Percentiles rank a stretch among this genome's conserved stretches.
Conservation (phyloP, 2,888 invertebrate genomes). For the Hemaris fuciformis region DNA sequence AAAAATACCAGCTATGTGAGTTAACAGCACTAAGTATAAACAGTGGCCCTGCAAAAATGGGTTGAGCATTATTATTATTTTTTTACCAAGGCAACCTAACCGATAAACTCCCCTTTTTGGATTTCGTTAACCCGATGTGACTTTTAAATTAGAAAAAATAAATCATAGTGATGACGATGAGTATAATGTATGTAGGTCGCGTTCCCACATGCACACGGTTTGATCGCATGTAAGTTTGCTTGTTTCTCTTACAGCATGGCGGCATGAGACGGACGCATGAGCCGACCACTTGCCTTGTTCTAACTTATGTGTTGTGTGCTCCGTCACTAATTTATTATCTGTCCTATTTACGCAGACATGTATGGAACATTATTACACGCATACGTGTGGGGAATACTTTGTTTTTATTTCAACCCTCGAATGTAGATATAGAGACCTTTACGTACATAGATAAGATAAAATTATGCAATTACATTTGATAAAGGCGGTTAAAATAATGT, state of each 20-base stretch:
- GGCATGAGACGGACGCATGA: slow-evolving; percentile 68
- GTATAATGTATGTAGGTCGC: neutral
- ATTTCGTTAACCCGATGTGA: too few species aligned
- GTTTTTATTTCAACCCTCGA: neutral
- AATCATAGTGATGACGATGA: too few species aligned
- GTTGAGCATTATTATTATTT: too few species aligned
- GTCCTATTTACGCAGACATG: neutral
- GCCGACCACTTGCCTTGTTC: slow-evolving; percentile 46
- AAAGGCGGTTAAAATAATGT: too few species aligned
- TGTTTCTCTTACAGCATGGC: slow-evolving; percentile 72
- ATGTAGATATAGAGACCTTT: neutral
- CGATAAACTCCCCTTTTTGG: too few species aligned
- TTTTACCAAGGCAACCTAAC: too few species aligned
- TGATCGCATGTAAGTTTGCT: slow-evolving; percentile 58
- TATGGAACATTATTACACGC: slow-evolving; percentile 32
- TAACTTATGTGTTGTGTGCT: slow-evolving; percentile 55
- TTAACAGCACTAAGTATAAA: too few species aligned
- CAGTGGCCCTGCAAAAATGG: too few species aligned
- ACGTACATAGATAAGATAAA: too few species aligned
- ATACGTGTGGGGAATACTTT: slow-evolving; percentile 28
- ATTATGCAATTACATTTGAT: too few species aligned
- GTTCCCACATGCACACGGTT: neutral
- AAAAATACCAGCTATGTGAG: too few species aligned
- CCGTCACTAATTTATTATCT: slow-evolving; percentile 43
- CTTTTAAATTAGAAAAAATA: too few species aligned